Conservation (phyloP, 1,140 invertebrate species). For the Aradophagus sp. region DNA sequence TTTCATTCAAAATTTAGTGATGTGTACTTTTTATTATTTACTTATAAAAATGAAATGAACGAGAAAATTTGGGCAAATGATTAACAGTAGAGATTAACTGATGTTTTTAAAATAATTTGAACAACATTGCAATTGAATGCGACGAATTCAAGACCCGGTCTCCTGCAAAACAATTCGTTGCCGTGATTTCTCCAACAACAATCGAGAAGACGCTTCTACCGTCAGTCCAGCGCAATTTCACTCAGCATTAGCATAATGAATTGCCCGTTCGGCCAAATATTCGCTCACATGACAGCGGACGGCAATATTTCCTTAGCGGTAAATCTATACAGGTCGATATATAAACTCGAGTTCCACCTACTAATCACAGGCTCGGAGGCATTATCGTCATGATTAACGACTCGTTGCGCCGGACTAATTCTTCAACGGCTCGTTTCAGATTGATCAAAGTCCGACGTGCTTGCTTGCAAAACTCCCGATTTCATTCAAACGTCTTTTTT, state of each 20-base stretch:
- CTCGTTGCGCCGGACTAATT: conserved; percentile 28
- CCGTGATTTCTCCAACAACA: conserved; percentile 4
- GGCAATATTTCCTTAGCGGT: conserved; percentile 39
- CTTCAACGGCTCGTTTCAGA: conserved; percentile 22
- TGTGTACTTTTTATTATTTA: no score
- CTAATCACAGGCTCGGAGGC: conserved; percentile 32
- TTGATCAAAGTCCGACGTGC: conserved; percentile 20
- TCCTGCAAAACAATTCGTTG: conserved; percentile 5
- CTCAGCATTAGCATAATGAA: conserved; percentile 34
- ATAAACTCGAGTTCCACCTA: conserved; percentile 30
- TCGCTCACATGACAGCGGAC: conserved; percentile 24
- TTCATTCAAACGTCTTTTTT: neutral
- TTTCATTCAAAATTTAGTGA: no score
- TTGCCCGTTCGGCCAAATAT: conserved; percentile 20
- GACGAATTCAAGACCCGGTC: no score
- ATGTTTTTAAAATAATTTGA: no score
- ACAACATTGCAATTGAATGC: no score
- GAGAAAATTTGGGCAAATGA: no score
- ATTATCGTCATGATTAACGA: conserved; percentile 47
- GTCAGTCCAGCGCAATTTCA: conserved; percentile 12
- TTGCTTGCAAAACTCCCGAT: neutral
- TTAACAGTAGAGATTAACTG: no score
- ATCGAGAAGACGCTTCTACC: conserved; percentile 12
- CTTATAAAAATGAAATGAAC: no score
- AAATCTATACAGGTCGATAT: conserved; percentile 51